Evolutionary conservation across 2,888 invertebrate species (phyloP).

Genomic region (Eilema depressum): DNA sequence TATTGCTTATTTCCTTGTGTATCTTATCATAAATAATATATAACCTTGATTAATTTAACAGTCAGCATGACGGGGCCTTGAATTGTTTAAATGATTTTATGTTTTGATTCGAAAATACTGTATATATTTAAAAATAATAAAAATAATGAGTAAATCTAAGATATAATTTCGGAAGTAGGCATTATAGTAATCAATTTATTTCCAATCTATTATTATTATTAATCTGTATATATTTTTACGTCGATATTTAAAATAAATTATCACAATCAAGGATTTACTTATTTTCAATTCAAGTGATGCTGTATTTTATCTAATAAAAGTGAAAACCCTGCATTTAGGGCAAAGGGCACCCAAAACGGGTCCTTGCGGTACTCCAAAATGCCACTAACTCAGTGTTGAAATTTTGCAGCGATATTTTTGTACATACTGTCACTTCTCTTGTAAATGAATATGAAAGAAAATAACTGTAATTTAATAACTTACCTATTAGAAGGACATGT

Average conservation of each 20-base stretch:
- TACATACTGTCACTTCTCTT: not conserved
- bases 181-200: no score
- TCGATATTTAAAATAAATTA: no score
- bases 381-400: not conserved
- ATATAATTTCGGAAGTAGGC: not conserved
- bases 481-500: not conserved
- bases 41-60: not conserved
- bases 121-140: not conserved
- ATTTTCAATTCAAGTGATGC: no score
- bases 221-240: no score
- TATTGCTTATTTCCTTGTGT: slow-evolving; percentile 1
- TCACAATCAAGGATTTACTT: no score
- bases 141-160: not conserved
- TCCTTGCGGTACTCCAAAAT: slow-evolving; percentile 4
- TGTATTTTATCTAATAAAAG: no score
- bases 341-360: not conserved
- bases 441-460: not conserved
- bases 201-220: no score
- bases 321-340: not conserved
- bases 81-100: not conserved
- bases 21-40: not conserved
- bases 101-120: not conserved
- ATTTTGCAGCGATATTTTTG: not conserved
- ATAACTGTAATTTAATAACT: not conserved
- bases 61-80: not conserved